These are phyloP conservation scores for Lepidochrysops patricia DNA, from an alignment of 2,888 invertebrate genomes.

Conservation along the genomic window DNA sequence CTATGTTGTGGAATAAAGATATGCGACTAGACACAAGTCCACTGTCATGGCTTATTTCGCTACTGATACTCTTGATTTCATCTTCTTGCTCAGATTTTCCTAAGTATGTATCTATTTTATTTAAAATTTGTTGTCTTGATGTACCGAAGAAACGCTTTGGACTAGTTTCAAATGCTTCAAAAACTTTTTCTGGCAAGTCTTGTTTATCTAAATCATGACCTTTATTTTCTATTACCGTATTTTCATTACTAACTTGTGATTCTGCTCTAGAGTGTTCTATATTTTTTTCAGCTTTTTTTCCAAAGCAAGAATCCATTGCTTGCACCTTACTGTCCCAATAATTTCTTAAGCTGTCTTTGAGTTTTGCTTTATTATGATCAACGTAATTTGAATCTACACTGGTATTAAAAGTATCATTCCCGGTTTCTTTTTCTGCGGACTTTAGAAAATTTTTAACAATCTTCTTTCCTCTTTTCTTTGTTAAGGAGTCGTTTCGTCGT, in stretches of 20 bases:
- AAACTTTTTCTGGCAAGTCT: slow-evolving; percentile 63
- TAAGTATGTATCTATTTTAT: slow-evolving; percentile 61
- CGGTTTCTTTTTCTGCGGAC: slow-evolving; percentile 29
- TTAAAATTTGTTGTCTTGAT: slow-evolving; percentile 60
- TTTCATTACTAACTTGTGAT: background rate
- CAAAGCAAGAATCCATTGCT: slow-evolving; percentile 7
- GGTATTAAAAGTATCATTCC: slow-evolving; percentile 17
- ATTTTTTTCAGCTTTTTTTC: slow-evolving; percentile 1
- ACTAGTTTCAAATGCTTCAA: slow-evolving; percentile 67
- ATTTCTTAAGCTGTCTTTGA: slow-evolving; percentile 2
- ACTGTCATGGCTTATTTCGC: slow-evolving; percentile 44
- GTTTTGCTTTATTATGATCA: slow-evolving; percentile 13
- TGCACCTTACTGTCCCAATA: slow-evolving; percentile 4
- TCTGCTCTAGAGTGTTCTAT: background rate
- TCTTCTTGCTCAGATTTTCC: slow-evolving; percentile 43
- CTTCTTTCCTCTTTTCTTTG: slow-evolving; percentile 60
- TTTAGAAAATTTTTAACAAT: slow-evolving; percentile 52
- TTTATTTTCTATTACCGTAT: background rate
- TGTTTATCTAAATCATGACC: slow-evolving; percentile 34
- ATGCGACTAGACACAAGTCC: slow-evolving; percentile 67
- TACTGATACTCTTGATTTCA: slow-evolving; percentile 33
- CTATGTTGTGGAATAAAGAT: slow-evolving; percentile 59
- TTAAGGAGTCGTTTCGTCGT: slow-evolving; percentile 56
- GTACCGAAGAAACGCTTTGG: slow-evolving; percentile 68
- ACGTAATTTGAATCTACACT: slow-evolving; percentile 24